Evolutionary conservation across 2,113 vertebrate species (phyloP), one percentile per base, ranked within the genome.

Genomic region (Gymnogyps californianus): DNA sequence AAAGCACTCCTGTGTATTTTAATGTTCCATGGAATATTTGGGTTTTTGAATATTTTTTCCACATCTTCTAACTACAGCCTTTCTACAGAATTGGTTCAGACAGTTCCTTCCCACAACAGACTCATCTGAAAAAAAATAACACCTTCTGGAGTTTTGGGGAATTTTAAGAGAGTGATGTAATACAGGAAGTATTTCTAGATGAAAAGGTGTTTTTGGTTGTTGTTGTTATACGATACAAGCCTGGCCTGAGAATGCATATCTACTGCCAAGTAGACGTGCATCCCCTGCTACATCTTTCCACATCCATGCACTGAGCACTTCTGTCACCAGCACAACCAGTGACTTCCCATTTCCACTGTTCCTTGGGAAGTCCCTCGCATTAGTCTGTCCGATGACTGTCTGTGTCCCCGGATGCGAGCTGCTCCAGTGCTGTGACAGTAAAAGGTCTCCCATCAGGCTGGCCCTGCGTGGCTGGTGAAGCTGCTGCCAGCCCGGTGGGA

Each of bases 311-410:
- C 64, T 0, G 6, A 88, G 21, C 3, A 8, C 6, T 75, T 88
- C 52, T 25, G n/a, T 36, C 49, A 51, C 10, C 24, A 8, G 0
- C 65, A 44, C 18, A 77, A 1, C 19, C 13, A 0, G 1, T 1
- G 2, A 13, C 24, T 62, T 84, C 31, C 24, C 21, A 13, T 75
- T 93, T 70, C 40, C 44, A 42, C 42, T 3, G 10, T 28, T 81
- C 29, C 13, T 18, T 65, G 40, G 42, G 26, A 70, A 21, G 59
- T 64, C 21, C 16, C 29, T 58, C 3, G 1, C 4, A 20, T 42
- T 36, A 7, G 25, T 16, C 42, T 58, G 36, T 24, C 61, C 0
- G 1, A 67, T 20, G 51, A 7, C 10, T 34, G 24, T 11, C 47
- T 57, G 14, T 54, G 49, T 38, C 31, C 59, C 40, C 0, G 3